phyloP scores from a whole-genome alignment of 2,113 vertebrate species.

The Rhineura floridana region DNA sequence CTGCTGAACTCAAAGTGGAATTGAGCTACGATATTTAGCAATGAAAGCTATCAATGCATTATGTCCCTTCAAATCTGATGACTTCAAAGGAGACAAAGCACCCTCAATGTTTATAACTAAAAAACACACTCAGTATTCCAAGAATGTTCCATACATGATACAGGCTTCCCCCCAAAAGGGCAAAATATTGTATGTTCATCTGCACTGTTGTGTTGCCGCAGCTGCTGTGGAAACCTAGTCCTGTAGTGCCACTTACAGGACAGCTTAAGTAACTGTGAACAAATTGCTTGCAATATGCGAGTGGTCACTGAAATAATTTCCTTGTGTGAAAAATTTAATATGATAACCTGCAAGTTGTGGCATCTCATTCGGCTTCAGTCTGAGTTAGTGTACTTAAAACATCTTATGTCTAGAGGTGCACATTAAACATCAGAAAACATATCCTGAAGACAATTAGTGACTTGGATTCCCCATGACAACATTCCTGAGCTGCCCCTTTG shows the following conservation, averaged over 20 bases:
- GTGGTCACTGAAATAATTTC: not conserved
- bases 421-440: not conserved
- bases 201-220: not conserved
- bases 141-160: not conserved
- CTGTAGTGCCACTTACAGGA: conserved; percentile 69
- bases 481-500: not conserved
- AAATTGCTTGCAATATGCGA: not conserved
- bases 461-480: not conserved
- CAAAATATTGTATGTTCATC: not conserved
- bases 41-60: not conserved
- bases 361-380: not conserved
- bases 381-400: not conserved
- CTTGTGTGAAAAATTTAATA: not conserved
- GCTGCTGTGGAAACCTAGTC: conserved; percentile 21
- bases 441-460: not conserved
- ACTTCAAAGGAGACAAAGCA: not conserved
- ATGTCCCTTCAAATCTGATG: not conserved
- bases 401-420: not conserved
- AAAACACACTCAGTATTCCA: not conserved
- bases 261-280: not conserved
- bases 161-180: not conserved
- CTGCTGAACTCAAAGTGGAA: not conserved
- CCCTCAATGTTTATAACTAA: not conserved
- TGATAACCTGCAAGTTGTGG: not conserved
- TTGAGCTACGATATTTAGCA: not conserved